Conservation (phyloP, 37 sponge, comb jelly and placozoan species). For the Petrosia ficiformis region DNA sequence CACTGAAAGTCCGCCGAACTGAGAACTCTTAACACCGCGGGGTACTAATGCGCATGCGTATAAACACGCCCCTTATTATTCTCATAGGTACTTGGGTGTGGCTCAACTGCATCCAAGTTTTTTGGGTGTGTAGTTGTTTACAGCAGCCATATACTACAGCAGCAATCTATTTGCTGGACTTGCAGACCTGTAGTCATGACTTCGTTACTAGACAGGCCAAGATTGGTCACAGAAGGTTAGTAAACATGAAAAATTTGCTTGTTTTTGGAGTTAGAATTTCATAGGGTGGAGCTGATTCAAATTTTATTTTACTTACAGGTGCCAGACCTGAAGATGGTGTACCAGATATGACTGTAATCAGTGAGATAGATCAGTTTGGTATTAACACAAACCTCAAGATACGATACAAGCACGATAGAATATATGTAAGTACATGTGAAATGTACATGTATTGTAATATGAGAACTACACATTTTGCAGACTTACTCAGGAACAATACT, state of each 20-base stretch:
- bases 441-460: no score
- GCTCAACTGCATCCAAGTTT: background rate
- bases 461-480: conserved; percentile 36
- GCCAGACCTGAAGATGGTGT: conserved; percentile 90
- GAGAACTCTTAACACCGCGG: background rate
- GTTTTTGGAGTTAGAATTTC: background rate
- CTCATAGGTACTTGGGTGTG: background rate
- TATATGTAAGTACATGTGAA: conserved; percentile 68
- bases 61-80: background rate
- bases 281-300: conserved; percentile 1
- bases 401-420: conserved; percentile 68
- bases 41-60: background rate
- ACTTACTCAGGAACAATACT: conserved; percentile 92
- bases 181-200: conserved; percentile 10
- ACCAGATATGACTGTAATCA: conserved; percentile 93
- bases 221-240: conserved; percentile 79
- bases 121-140: background rate
- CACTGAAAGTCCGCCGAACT: no score
- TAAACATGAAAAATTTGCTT: background rate
- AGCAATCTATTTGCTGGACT: background rate
- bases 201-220: conserved; percentile 78
- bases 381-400: conserved; percentile 89
- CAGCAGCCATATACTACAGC: background rate
- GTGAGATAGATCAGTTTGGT: conserved; percentile 88
- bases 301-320: conserved; percentile 54